Evolutionary conservation across 2,888 invertebrate genomes (phyloP).

Genomic region (Alloscopus bannaensis): DNA sequence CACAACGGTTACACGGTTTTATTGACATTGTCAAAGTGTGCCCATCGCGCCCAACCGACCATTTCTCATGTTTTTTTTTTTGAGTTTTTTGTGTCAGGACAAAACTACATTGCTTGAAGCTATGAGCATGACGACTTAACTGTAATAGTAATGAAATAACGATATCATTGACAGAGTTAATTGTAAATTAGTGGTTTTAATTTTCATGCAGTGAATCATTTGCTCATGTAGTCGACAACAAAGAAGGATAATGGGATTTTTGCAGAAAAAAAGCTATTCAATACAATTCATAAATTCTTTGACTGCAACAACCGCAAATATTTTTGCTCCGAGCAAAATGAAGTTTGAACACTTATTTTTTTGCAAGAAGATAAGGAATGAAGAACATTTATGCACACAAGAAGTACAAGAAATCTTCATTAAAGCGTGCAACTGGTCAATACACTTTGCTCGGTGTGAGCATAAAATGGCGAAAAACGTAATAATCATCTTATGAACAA

Average conservation of each 20-base stretch:
- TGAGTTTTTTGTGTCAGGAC: background rate
- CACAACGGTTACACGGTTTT: conserved; percentile 3
- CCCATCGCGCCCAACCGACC: background rate
- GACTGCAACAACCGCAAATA: conserved; percentile 3
- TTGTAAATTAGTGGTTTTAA: conserved; percentile 39
- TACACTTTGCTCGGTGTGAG: background rate
- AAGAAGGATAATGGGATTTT: background rate
- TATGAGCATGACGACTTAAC: conserved; percentile 41
- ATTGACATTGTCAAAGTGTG: conserved; percentile 8
- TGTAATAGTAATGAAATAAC: conserved; percentile 51
- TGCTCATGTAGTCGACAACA: conserved; percentile 5
- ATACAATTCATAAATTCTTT: background rate
- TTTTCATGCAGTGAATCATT: conserved; percentile 23
- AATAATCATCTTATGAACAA: no score
- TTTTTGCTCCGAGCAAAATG: conserved; percentile 35
- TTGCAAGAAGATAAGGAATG: no score
- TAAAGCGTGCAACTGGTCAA: no score
- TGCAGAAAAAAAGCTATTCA: background rate
- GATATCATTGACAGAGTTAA: conserved; percentile 53
- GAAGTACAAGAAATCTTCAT: no score
- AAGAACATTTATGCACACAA: no score
- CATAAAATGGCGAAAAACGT: no score
- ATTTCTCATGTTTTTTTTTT: no score
- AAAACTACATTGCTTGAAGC: conserved; percentile 1
- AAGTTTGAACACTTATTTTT: conserved; percentile 25